A percentile compares a stretch with the other conserved stretches of the same genome.
Evolutionary conservation across 2,113 vertebrate species (phyloP).

Genomic region (Tringa solitaria): DNA sequence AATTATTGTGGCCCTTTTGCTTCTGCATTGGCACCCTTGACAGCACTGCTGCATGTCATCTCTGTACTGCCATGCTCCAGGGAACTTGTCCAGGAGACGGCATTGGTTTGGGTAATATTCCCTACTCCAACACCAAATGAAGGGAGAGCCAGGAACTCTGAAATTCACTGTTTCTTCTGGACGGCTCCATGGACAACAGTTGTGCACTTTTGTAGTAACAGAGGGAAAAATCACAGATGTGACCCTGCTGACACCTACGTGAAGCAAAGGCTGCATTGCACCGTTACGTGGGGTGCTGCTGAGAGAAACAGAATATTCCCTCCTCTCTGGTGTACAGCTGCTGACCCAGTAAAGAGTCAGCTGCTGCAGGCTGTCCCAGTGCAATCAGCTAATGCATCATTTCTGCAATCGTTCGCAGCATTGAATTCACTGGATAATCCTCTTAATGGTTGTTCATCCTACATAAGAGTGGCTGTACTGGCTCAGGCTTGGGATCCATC

Average conservation of each 20-base stretch:
- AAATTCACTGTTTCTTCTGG: background rate
- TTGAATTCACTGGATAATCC: constrained; percentile 28
- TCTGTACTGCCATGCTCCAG: background rate
- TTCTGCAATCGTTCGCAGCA: background rate
- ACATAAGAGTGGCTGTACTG: background rate
- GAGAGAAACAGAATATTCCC: background rate
- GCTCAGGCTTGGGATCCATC: background rate
- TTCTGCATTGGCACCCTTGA: background rate
- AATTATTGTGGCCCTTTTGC: background rate
- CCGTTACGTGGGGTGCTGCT: background rate
- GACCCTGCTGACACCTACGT: background rate
- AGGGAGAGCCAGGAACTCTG: background rate
- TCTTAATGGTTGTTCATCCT: background rate
- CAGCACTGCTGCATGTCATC: background rate
- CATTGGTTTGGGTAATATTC: background rate
- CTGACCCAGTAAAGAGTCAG: background rate
- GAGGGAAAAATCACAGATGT: background rate
- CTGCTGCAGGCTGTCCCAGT: background rate
- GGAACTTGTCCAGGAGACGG: background rate
- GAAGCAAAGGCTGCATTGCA: background rate
- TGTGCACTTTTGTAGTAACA: background rate
- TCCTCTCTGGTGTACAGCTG: background rate
- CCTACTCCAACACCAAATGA: background rate
- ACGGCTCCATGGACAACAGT: background rate
- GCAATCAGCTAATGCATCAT: constrained; percentile 4